Base-by-base conservation (phyloP, 2,797 vertebrate species). In the Sebastes jordani region DNA sequence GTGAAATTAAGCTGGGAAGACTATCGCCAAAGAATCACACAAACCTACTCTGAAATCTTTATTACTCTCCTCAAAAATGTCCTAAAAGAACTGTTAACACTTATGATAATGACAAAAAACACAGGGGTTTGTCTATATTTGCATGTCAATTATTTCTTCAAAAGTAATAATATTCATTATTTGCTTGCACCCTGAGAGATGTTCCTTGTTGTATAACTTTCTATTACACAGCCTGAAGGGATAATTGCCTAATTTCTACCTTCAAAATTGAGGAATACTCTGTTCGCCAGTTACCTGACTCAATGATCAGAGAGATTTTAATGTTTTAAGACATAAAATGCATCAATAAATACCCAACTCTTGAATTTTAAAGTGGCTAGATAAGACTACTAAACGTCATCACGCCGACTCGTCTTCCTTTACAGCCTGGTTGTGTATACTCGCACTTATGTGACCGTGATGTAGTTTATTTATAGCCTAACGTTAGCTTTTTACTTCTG, bases 191-290 rank as follows among this genome's bases (percentile, higher is more conserved):
- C 69, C 42, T 6, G 5, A 42, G 61, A 80, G 46, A 36, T 63
- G 62, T 55, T 34, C 7, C 52, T 66, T 32, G n/a, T 69, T 71
- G 22, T 5, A 49, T 76, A 63, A 13, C 42, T 64, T 54, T 36
- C 29, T 61, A 18, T 68, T 63, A 60, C 58, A 55, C 49, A 71
- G 56, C 63, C 65, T 72, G 52, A 74, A 52, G 67, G 27, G 36
- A 63, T 75, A 78, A 86, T 62, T 74, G 56, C 61, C 38, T 80
- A 25, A 66, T 74, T 80, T 74, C 29, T 49, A 22, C 29, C 30
- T 83, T 66, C 30, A 60, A 32, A 25, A 65, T 64, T 2, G 9
- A 16, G 52, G 36, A 61, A 55, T n/a, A 62, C 22, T 58, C 7
- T 3, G 16, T 13, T 25, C 14, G 0, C 5, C 32, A 60, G 25